Evolutionary conservation across 2,113 vertebrate genomes (phyloP), one percentile per base, ranked within the genome.

Genomic region (Mugil cephalus): DNA sequence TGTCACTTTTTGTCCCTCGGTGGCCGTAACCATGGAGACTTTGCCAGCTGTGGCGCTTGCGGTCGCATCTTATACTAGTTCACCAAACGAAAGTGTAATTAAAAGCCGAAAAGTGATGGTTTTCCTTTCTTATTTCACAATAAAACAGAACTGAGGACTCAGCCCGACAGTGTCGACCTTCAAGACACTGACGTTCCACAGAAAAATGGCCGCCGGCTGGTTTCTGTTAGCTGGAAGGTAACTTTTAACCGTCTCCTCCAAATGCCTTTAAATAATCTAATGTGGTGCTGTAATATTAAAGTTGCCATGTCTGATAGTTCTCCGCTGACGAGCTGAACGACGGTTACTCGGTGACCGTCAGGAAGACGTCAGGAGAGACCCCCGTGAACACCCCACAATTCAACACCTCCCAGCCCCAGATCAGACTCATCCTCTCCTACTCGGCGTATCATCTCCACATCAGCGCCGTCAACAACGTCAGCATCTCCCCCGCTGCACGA

Each of bases 361-460:
- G 45, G 18, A 94, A 94, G 62, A 74, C 63, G 0, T 93, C 92
- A 0, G 88, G 89, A 34, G 93, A 94, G 53, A 1, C 0, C 1
- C 58, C 61, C 0, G 0, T 0, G 30, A 81, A 10, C 0, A 0
- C 34, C 38, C n/a, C n/a, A n/a, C n/a, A n/a, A n/a, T n/a, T 78
- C 4, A 70, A 1, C 21, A 86, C 60, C 14, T 30, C 40, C 0
- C 4, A 18, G 10, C 54, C 88, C 2, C 51, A 62, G 18, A 53
- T 93, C 65, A 77, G 19, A 7, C 82, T 94, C 40, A 43, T 73
- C 24, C 86, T 94, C 51, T 93, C 91, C 39, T 79, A 85, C 11
- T 93, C 94, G 0, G 82, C 79, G 4, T 94, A 91, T 53, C 38
- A 40, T 9, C 42, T 94, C 55, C 75, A 17, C 50, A 75, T 94